phyloP scores from a whole-genome alignment of 92 coral and sea anemone species.

The Porites evermanni region DNA sequence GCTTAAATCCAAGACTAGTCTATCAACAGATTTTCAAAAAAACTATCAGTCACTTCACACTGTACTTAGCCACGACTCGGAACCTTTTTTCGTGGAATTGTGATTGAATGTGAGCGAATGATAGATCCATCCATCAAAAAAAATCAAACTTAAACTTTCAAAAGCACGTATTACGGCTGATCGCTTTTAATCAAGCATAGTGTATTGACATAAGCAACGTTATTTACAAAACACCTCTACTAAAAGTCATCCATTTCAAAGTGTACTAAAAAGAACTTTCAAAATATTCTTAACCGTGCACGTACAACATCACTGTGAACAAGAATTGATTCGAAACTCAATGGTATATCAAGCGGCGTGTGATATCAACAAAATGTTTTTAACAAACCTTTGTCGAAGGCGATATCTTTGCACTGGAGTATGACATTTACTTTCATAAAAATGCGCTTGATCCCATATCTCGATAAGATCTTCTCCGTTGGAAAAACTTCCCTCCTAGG shows the following conservation, averaged over 20 bases:
- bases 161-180: not conserved
- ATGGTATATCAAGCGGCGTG: not conserved
- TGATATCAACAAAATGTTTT: not conserved
- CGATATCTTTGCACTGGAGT: slow-evolving; percentile 39
- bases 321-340: too few species aligned
- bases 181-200: too few species aligned
- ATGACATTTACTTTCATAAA: slow-evolving; percentile 30
- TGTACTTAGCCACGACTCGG: not conserved
- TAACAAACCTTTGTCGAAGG: slow-evolving; percentile 34
- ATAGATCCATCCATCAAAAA: not conserved
- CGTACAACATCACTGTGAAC: too few species aligned
- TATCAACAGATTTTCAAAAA: too few species aligned
- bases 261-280: too few species aligned
- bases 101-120: not conserved
- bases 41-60: too few species aligned
- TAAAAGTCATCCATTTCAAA: too few species aligned
- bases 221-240: not conserved
- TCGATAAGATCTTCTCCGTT: slow-evolving; percentile 64
- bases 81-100: not conserved
- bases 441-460: slow-evolving; percentile 69
- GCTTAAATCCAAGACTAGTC: too few species aligned
- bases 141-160: not conserved
- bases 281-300: too few species aligned
- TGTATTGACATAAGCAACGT: too few species aligned
- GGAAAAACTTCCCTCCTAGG: slow-evolving; percentile 42